These are phyloP conservation scores for Xenopus petersii DNA, from an alignment of 2,797 vertebrate genomes.

Conservation along the genomic window DNA sequence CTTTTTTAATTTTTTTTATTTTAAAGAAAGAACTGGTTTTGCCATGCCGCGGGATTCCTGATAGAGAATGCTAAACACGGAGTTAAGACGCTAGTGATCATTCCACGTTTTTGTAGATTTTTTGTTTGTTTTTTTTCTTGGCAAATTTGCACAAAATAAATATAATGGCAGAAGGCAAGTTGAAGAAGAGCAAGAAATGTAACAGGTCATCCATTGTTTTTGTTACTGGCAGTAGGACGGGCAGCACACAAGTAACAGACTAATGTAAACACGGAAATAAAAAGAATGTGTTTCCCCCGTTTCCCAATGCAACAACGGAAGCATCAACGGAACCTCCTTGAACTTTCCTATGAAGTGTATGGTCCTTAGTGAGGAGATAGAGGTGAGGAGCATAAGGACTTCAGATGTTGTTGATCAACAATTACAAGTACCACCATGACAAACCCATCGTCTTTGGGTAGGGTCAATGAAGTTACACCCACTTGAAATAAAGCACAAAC, in stretches of 20 bases:
- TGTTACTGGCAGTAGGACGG: not conserved
- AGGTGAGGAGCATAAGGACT: no score
- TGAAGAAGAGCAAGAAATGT: slow-evolving; percentile 57
- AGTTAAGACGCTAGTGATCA: slow-evolving; percentile 59
- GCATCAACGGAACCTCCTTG: slow-evolving; percentile 19
- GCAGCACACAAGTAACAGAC: slow-evolving; percentile 51
- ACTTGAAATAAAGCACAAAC: no score
- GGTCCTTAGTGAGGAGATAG: no score
- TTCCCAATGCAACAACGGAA: slow-evolving; percentile 52
- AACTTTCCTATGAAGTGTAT: no score
- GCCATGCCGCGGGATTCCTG: slow-evolving; percentile 41
- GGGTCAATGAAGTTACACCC: no score
- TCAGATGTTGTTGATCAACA: no score
- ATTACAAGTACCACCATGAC: no score
- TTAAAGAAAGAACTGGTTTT: slow-evolving; percentile 53
- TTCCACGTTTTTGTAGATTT: slow-evolving; percentile 37
- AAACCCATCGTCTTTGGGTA: no score
- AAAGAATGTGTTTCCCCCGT: slow-evolving; percentile 49
- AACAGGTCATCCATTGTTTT: slow-evolving; percentile 59
- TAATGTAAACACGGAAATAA: slow-evolving; percentile 52
- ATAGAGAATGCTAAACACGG: not conserved
- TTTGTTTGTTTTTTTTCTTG: slow-evolving; percentile 52
- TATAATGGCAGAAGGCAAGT: slow-evolving; percentile 42
- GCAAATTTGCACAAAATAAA: slow-evolving; percentile 56
- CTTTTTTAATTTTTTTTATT: slow-evolving; percentile 32